Evolutionary conservation across 1,140 invertebrate genomes (phyloP).

Genomic region (Camponotus vicinus): DNA sequence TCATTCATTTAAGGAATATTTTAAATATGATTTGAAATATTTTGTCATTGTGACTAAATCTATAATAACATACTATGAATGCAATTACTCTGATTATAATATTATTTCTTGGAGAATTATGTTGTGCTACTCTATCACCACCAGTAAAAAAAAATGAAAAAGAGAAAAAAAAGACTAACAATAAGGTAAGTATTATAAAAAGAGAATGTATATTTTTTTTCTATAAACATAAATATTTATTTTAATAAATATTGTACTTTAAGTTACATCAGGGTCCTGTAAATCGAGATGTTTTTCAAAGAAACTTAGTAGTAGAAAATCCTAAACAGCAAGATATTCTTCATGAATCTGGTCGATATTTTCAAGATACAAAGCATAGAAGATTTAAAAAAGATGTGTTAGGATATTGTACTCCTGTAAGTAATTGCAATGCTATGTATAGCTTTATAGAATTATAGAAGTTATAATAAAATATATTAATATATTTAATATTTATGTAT

Average conservation of each 20-base stretch:
- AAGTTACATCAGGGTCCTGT: constrained; percentile 87
- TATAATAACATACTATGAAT: constrained; percentile 74
- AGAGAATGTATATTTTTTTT: not conserved
- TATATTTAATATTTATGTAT: not conserved
- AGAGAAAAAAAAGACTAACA: constrained; percentile 72
- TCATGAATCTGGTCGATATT: constrained; percentile 91
- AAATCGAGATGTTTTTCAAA: constrained; percentile 89
- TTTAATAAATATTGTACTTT: not conserved
- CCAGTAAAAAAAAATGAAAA: constrained; percentile 73
- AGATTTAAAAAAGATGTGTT: constrained; percentile 91
- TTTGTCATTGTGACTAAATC: not conserved
- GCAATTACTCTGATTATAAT: constrained; percentile 62
- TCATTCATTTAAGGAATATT: no score
- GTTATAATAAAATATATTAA: not conserved
- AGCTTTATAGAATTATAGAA: not conserved
- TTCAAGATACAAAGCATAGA: constrained; percentile 89
- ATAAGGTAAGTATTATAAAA: constrained; percentile 72
- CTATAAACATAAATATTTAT: not conserved
- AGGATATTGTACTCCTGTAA: constrained; percentile 96
- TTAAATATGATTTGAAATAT: no score
- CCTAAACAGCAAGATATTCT: constrained; percentile 91
- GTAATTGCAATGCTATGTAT: constrained; percentile 70
- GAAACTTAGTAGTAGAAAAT: constrained; percentile 89
- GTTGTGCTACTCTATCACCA: constrained; percentile 77
- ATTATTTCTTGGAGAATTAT: constrained; percentile 65